A percentile compares a stretch with the other conserved stretches of the same genome.
phyloP scores from a whole-genome alignment of 2,888 invertebrate genomes.

The Rambutsinella grinnellia region DNA sequence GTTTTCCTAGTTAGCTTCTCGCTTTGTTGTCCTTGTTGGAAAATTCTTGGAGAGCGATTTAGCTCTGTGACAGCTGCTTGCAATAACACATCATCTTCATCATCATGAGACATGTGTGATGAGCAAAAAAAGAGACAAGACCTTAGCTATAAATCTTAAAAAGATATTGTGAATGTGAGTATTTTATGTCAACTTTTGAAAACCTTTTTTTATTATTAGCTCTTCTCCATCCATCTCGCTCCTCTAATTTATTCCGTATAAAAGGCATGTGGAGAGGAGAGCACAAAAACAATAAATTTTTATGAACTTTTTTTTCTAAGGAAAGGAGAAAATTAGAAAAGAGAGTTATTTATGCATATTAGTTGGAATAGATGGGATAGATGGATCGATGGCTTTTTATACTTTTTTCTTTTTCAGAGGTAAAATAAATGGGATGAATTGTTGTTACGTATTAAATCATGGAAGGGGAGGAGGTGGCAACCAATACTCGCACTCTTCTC shows the following conservation, averaged over 20 bases:
- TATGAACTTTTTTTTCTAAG: conserved; percentile 32
- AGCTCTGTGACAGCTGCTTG: conserved; percentile 53
- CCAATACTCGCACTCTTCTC: conserved; percentile 31
- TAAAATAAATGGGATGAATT: conserved; percentile 18
- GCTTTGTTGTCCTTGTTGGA: background rate
- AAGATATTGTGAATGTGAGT: too few relatives aligned
- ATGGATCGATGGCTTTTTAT: conserved; percentile 12
- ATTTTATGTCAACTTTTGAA: conserved; percentile 27
- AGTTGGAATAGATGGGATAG: conserved; percentile 27
- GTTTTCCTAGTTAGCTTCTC: background rate
- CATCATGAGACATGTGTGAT: conserved; percentile 12
- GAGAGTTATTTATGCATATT: conserved; percentile 58
- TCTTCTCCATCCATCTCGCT: conserved; percentile 19
- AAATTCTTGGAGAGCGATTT: background rate
- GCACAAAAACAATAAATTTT: conserved; percentile 1
- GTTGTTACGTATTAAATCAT: conserved; percentile 39
- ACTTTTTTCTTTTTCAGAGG: too few relatives aligned
- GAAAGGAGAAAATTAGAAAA: conserved; percentile 47
- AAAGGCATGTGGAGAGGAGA: too few relatives aligned
- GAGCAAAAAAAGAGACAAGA: conserved; percentile 13
- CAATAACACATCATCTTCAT: conserved; percentile 55
- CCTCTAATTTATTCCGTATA: background rate
- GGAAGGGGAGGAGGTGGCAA: conserved; percentile 48
- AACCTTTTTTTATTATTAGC: background rate
- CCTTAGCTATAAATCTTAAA: background rate